Evolutionary conservation across 2,113 vertebrate species (phyloP).

Genomic region (Fukomys damarensis): DNA sequence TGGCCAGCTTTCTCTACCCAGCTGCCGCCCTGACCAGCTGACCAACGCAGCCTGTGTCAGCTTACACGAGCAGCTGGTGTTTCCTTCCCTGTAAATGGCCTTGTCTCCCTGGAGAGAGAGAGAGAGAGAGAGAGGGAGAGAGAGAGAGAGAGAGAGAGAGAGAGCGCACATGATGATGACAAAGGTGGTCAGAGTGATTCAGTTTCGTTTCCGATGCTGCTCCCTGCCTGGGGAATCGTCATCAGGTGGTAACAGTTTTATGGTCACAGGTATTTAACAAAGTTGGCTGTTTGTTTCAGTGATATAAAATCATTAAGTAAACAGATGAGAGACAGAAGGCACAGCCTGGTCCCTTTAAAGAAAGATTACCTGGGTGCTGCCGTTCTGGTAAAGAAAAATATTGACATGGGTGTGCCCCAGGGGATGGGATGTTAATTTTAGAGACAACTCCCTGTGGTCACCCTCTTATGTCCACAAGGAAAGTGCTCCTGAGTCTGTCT

Average conservation of each 20-base stretch:
- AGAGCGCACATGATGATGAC: not conserved
- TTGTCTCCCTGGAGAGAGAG: constrained; percentile 20
- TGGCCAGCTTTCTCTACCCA: not conserved
- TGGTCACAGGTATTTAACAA: constrained; percentile 52
- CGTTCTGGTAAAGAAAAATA: constrained; percentile 32
- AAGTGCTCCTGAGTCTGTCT: not conserved
- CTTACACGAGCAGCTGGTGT: constrained; percentile 28
- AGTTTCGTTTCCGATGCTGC: not conserved
- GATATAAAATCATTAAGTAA: constrained; percentile 60
- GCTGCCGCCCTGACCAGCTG: not conserved
- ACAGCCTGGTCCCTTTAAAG: not conserved
- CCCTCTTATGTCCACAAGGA: not conserved
- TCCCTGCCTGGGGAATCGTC: constrained; percentile 33
- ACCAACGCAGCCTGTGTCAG: not conserved
- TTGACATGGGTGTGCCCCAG: not conserved
- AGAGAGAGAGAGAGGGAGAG: not conserved
- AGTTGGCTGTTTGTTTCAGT: constrained; percentile 34
- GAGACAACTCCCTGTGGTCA: not conserved
- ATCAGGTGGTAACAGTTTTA: constrained; percentile 53
- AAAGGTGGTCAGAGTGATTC: constrained; percentile 44
- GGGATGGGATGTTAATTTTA: not conserved
- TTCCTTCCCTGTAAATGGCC: constrained; percentile 37
- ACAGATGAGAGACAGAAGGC: constrained; percentile 17
- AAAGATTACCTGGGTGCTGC: constrained; percentile 43
- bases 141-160: not conserved